A percentile compares a stretch with the other conserved stretches of the same genome.
Evolutionary conservation across 2,113 vertebrate genomes (phyloP).

Genomic region (Hippocampus abdominalis): DNA sequence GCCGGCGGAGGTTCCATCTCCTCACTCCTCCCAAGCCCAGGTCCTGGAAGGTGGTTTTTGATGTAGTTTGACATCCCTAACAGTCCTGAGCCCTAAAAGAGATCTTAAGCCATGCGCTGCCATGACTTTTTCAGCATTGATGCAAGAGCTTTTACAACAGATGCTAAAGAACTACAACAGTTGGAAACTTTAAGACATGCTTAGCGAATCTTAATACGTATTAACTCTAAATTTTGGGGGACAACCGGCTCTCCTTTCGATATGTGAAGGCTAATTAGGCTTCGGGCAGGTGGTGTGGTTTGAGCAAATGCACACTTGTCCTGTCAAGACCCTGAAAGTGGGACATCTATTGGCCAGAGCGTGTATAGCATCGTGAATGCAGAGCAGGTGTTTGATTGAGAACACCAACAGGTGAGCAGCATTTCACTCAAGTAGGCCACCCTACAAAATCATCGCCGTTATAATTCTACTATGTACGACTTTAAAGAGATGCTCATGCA

Average conservation of each 20-base stretch:
- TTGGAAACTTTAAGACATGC: not conserved
- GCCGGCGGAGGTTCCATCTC: constrained; percentile 57
- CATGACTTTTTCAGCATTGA: no score
- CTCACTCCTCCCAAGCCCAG: constrained; percentile 41
- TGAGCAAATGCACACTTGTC: constrained; percentile 8
- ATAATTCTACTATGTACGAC: no score
- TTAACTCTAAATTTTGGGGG: not conserved
- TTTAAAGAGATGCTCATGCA: no score
- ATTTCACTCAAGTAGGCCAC: not conserved
- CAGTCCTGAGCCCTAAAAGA: not conserved
- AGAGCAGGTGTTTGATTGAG: not conserved
- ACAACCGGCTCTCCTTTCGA: not conserved
- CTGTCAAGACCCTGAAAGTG: constrained; percentile 58
- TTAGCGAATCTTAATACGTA: not conserved
- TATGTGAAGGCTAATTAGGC: not conserved
- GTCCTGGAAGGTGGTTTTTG: constrained; percentile 39
- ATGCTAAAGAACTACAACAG: not conserved
- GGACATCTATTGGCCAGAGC: constrained; percentile 68
- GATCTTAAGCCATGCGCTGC: no score
- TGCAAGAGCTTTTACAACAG: not conserved
- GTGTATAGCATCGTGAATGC: not conserved
- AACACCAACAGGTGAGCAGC: not conserved
- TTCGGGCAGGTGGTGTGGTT: constrained; percentile 44
- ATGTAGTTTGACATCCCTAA: constrained; percentile 19
- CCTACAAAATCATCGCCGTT: no score